Evolutionary conservation across 2,113 vertebrate genomes (phyloP).

Genomic region (western clawed frog (Xenopus tropicalis)): DNA sequence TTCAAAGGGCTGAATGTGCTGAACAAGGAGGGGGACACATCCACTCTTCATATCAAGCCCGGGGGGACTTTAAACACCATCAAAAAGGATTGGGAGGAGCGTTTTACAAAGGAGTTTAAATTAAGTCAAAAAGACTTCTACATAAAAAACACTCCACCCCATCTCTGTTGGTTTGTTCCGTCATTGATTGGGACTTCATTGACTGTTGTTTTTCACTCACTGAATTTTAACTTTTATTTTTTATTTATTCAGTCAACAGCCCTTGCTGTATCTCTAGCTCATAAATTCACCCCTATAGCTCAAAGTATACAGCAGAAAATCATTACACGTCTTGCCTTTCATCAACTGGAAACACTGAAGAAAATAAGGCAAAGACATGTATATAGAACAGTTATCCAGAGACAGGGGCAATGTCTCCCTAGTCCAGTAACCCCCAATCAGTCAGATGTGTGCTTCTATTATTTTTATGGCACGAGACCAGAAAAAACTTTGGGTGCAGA

Average conservation of each 20-base stretch:
- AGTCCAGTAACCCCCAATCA: too few relatives aligned
- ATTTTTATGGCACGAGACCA: too few relatives aligned
- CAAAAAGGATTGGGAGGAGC: conserved; percentile 9
- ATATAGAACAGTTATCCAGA: too few relatives aligned
- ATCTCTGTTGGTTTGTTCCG: neutral
- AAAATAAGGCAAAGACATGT: too few relatives aligned
- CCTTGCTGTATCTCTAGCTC: neutral
- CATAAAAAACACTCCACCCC: neutral
- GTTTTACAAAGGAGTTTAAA: conserved; percentile 14
- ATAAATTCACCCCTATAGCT: too few relatives aligned
- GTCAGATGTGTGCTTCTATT: too few relatives aligned
- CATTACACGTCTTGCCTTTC: too few relatives aligned
- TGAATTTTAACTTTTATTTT: neutral
- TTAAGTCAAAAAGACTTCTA: conserved; percentile 1
- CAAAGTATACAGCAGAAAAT: too few relatives aligned
- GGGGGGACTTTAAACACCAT: conserved; percentile 34
- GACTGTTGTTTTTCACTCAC: neutral
- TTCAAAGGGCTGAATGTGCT: conserved; percentile 41
- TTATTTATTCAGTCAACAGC: neutral
- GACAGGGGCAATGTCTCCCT: too few relatives aligned
- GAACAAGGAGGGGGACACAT: conserved; percentile 29
- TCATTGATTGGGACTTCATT: conserved; percentile 6
- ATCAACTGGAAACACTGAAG: too few relatives aligned
- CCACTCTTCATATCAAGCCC: conserved; percentile 15
- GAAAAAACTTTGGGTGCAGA: too few relatives aligned